Evolutionary conservation across 1,140 invertebrate species (phyloP), one percentile per base, ranked within the genome.

Genomic region (Brachionus calyciflorus): DNA sequence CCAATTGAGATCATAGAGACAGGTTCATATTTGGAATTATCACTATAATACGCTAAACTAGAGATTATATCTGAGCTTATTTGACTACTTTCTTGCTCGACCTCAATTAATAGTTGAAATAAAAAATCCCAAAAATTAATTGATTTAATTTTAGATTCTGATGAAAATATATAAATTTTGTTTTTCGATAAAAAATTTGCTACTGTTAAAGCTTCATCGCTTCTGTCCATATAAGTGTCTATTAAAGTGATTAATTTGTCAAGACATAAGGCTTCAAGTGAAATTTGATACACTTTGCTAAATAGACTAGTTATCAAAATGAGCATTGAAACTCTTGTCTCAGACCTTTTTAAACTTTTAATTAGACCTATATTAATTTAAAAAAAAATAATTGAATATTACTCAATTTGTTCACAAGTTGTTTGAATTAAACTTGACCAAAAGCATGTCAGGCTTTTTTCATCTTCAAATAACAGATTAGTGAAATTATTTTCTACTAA

Each of bases 141-240:
- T 12, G 37, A 65, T 37, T 65, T 44, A 1, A 21, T 17, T 9
- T 37, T 37, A 24, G 44, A 44, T 65, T 37, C 17, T 44, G 37
- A 44, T 44, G 33, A 24, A 65, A 65, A 65, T 2, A 41, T 24
- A 41, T 26, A 10, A 2, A 4, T 12, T 24, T 65, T 41, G 40
- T 65, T 65, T 65, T 41, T 33, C 3, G n/a, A 17, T n/a, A 65
- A 65, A 26, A 65, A 65, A 2, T 65, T 65, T 7, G 60, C 60
- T 21, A 65, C 40, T 14, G 17, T 24, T 5, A 65, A 65, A 3
- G 60, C 37, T 44, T 65, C 60, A 44, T 65, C 40, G n/a, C 41
- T 37, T 21, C 60, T 17, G 9, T 65, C 60, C 40, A 65, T 44
- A 65, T 41, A 65, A 12, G 37, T 17, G 12, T 65, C 41, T 1